These are phyloP conservation scores for Caligus rogercresseyi DNA, from an alignment of 1,140 invertebrate genomes.

Conservation along the genomic window DNA sequence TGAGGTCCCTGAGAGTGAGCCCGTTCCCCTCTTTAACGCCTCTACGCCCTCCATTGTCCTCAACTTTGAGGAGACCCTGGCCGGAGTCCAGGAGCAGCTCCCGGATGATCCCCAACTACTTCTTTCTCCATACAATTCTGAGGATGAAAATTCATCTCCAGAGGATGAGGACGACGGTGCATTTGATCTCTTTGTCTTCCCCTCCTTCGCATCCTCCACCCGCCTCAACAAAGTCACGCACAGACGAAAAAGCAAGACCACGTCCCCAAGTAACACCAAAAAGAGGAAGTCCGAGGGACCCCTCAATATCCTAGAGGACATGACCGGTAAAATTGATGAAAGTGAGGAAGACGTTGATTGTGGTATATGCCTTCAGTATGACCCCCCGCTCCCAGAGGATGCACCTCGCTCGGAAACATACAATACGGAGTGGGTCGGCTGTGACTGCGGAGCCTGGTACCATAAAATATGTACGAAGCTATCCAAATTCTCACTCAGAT, in stretches of 20 bases:
- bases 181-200: neutral
- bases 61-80: neutral
- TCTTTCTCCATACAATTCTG: neutral
- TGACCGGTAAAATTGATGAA: neutral
- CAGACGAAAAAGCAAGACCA: neutral
- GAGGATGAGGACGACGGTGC: neutral
- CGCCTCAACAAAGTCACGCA: neutral
- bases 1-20: neutral
- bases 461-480: constrained; percentile 13
- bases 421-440: constrained; percentile 10
- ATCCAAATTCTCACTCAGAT: neutral
- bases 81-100: neutral
- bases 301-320: neutral
- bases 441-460: constrained; percentile 13
- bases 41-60: neutral
- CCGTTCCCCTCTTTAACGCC: neutral
- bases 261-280: no score
- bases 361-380: neutral
- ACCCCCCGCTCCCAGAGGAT: constrained; percentile 6
- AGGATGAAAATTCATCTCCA: neutral
- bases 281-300: neutral
- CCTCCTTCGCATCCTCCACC: neutral
- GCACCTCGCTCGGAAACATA: neutral
- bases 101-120: neutral
- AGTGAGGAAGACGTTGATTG: neutral